These are phyloP conservation scores for Anniella stebbinsi DNA, from an alignment of 2,797 vertebrate species.

Conservation along the genomic window DNA sequence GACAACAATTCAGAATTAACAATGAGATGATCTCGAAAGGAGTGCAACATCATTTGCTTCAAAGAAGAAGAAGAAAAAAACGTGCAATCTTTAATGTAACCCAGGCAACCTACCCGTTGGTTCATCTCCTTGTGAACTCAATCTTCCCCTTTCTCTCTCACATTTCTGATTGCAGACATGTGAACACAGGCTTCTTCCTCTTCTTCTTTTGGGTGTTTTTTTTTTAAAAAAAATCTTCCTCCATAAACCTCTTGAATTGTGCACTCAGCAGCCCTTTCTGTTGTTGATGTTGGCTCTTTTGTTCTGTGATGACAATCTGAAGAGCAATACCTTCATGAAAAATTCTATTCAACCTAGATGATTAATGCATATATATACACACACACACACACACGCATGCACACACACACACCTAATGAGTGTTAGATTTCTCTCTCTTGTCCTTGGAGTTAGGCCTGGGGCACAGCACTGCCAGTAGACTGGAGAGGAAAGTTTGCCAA, in stretches of 20 bases:
- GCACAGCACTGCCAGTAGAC: background rate
- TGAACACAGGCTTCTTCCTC: background rate
- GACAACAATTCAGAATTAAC: conserved; percentile 15
- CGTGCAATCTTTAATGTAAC: conserved; percentile 20
- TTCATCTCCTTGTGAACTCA: conserved; percentile 10
- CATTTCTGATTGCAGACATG: conserved; percentile 6
- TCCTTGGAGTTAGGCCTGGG: background rate
- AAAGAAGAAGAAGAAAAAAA: background rate
- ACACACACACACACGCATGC: too few species aligned
- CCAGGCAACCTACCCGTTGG: conserved; percentile 8
- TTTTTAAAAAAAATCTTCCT: background rate
- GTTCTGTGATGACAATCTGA: background rate
- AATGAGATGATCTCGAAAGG: conserved; percentile 6
- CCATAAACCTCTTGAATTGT: background rate
- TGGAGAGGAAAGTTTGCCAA: background rate
- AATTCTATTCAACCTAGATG: background rate
- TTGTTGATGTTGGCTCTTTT: conserved; percentile 5
- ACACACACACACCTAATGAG: too few species aligned
- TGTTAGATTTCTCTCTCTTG: background rate
- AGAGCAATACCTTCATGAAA: background rate
- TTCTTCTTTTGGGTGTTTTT: background rate
- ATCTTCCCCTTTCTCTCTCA: background rate
- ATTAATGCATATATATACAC: too few species aligned
- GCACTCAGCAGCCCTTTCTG: conserved; percentile 10
- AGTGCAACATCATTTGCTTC: conserved; percentile 12